A percentile compares a stretch with the other conserved stretches of the same genome.
Conservation (phyloP, 2,113 vertebrate genomes). For the Eptesicus fuscus region DNA sequence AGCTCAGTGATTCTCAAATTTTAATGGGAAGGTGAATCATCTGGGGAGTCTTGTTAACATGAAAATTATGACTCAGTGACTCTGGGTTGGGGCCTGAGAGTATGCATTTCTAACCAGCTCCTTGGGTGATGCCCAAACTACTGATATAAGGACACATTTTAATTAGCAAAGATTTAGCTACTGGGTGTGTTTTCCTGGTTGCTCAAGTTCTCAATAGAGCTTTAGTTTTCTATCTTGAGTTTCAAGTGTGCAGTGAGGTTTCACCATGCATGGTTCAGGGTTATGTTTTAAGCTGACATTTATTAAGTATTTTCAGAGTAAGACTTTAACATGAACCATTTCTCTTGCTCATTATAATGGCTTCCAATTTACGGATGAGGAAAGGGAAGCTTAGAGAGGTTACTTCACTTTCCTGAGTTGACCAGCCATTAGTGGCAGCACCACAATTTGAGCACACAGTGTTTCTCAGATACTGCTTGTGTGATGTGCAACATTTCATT, state of each 20-base stretch:
- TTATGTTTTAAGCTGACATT: not conserved
- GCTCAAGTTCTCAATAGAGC: not conserved
- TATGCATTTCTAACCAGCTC: not conserved
- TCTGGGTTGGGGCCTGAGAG: not conserved
- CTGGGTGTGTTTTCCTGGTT: not conserved
- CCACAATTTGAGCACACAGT: accelerated
- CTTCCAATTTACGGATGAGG: not conserved
- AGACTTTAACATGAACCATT: not conserved
- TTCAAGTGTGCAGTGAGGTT: not conserved
- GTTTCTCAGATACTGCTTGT: not conserved
- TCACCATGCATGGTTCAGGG: not conserved
- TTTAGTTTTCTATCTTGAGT: not conserved
- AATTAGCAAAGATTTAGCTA: not conserved
- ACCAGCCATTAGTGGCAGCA: too few species aligned
- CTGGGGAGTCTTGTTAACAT: slow-evolving; percentile 27
- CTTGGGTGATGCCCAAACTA: not conserved
- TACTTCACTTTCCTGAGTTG: not conserved
- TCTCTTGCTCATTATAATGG: not conserved
- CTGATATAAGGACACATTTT: not conserved
- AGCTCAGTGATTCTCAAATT: slow-evolving; percentile 8
- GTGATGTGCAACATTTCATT: not conserved
- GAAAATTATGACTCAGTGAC: not conserved
- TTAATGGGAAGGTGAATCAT: not conserved
- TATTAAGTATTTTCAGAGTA: not conserved
- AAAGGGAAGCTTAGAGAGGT: not conserved